Conservation (phyloP, 2,113 vertebrate species). For the Macroglossus sobrinus region DNA sequence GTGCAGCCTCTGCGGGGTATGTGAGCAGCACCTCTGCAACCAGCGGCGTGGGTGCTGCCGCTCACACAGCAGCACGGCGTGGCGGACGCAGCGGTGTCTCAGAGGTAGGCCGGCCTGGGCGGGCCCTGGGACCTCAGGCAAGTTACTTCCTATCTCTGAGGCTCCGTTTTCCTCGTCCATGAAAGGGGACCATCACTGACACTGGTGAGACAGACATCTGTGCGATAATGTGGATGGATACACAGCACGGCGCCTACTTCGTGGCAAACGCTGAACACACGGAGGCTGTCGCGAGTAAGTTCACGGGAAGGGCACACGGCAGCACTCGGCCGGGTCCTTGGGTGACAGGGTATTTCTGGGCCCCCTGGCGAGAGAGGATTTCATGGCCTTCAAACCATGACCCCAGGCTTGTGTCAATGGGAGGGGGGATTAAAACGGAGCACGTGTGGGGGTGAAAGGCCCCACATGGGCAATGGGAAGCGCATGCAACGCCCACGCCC, state of each 20-base stretch:
- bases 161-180: background rate
- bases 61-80: too few relatives aligned
- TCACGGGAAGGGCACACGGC: rapidly evolving
- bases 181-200: background rate
- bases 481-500: background rate
- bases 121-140: background rate
- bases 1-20: background rate
- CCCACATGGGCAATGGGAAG: background rate
- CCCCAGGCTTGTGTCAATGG: background rate
- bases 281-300: background rate
- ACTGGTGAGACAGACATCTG: background rate
- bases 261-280: background rate
- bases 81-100: background rate
- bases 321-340: background rate
- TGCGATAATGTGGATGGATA: background rate
- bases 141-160: background rate
- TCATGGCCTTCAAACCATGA: background rate
- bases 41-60: background rate
- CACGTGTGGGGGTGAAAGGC: background rate
- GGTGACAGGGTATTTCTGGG: background rate
- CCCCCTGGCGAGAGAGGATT: background rate
- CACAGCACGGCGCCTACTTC: background rate
- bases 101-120: background rate
- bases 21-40: background rate
- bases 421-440: background rate